Evolutionary conservation across 2,888 invertebrate genomes (phyloP).

Genomic region (Nephrotoma appendiculata): DNA sequence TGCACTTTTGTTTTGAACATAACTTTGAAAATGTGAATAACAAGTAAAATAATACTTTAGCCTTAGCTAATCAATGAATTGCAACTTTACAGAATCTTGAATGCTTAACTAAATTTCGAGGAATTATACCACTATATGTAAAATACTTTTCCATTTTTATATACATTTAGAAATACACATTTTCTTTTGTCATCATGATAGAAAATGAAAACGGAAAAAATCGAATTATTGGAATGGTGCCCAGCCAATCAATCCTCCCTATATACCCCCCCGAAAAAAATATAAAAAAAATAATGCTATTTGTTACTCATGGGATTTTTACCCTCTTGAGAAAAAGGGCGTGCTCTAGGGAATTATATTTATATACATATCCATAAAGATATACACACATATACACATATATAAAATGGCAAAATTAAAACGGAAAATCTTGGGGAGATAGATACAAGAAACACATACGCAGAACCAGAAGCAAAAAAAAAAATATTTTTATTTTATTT

Average conservation of each 20-base stretch:
- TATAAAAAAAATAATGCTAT: constrained; percentile 13
- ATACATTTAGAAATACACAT: background rate
- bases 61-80: no score
- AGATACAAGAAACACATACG: background rate
- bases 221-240: background rate
- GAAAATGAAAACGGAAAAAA: background rate
- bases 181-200: background rate
- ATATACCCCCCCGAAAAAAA: background rate
- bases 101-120: no score
- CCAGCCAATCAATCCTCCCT: background rate
- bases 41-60: no score
- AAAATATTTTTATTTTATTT: background rate
- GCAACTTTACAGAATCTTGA: no score
- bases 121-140: background rate
- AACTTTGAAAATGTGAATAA: no score
- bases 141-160: background rate
- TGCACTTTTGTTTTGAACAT: no score
- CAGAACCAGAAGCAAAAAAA: background rate
- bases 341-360: constrained; percentile 16
- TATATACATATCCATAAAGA: background rate
- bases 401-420: background rate
- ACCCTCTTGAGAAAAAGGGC: constrained; percentile 20
- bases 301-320: constrained; percentile 16
- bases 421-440: background rate
- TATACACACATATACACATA: background rate